phyloP scores from a whole-genome alignment of 2,797 vertebrate genomes.

The Orientallactaga sibirica region DNA sequence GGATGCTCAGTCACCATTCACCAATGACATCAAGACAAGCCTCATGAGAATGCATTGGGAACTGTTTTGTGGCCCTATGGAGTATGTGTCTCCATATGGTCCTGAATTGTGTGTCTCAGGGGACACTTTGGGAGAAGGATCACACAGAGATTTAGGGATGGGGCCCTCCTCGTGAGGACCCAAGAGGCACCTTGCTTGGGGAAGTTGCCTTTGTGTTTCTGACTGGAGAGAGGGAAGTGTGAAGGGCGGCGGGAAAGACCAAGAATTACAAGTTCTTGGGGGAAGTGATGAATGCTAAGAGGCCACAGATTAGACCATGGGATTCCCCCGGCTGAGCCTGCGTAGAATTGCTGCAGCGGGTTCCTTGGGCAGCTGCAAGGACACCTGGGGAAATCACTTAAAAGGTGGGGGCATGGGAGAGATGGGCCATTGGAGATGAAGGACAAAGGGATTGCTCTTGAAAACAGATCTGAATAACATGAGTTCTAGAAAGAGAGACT shows the following conservation, averaged over 20 bases:
- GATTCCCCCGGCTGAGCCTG: too few species aligned
- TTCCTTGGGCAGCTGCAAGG: neutral
- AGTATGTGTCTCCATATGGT: neutral
- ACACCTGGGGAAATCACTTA: neutral
- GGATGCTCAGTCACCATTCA: constrained; percentile 96
- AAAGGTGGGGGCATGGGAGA: neutral
- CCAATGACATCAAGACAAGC: constrained; percentile 93
- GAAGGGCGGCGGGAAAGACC: neutral
- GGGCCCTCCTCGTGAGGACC: neutral
- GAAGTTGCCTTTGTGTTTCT: neutral
- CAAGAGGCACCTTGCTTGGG: neutral
- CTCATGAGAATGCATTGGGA: constrained; percentile 83
- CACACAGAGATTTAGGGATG: neutral
- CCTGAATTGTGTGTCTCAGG: neutral
- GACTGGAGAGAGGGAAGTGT: fast-evolving
- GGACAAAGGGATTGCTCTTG: neutral
- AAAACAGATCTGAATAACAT: neutral
- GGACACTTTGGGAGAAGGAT: neutral
- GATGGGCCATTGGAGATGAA: neutral
- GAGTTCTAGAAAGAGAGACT: neutral
- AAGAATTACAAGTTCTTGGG: neutral
- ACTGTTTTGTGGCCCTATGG: constrained; percentile 55
- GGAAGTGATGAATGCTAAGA: neutral
- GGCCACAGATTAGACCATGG: fast-evolving
- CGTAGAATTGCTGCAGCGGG: neutral